These are phyloP conservation scores for Dryococelus australis DNA, from an alignment of 2,888 invertebrate species.

Conservation along the genomic window DNA sequence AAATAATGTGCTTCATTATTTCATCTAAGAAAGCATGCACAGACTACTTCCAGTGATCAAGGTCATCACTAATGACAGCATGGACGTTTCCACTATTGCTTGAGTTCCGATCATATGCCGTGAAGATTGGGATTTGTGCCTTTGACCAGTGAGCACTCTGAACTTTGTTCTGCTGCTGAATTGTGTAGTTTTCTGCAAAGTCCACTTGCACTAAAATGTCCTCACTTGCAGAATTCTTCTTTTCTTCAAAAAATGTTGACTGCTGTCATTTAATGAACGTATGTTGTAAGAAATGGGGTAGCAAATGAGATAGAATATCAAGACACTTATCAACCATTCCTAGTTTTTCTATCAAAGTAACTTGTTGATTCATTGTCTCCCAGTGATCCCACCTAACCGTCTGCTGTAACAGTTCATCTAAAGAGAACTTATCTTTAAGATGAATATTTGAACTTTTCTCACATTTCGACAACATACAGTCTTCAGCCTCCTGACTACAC, in stretches of 20 bases:
- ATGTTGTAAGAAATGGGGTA: no score
- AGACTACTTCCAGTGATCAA: slow-evolving; percentile 29
- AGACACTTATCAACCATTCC: slow-evolving; percentile 18
- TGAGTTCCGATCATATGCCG: slow-evolving; percentile 30
- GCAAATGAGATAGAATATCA: slow-evolving; percentile 4
- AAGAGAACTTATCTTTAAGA: no score
- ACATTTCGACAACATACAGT: no score
- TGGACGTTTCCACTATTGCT: slow-evolving; percentile 17
- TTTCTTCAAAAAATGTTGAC: no score
- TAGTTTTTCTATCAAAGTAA: neutral
- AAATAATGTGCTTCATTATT: slow-evolving; percentile 1
- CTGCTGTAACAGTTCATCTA: no score
- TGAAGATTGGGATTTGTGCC: slow-evolving; percentile 31
- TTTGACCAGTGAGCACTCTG: slow-evolving; percentile 35
- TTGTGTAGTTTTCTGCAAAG: slow-evolving; percentile 37
- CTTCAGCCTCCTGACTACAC: no score
- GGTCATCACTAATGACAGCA: slow-evolving; percentile 26
- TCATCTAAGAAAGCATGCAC: no score
- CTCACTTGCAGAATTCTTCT: no score
- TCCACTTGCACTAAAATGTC: no score
- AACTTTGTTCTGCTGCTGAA: slow-evolving; percentile 32
- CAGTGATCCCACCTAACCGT: no score
- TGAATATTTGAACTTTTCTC: no score
- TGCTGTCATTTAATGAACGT: slow-evolving; percentile 30
- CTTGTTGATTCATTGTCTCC: no score